Evolutionary conservation across 2,113 vertebrate genomes (phyloP).

Genomic region (Lanius collurio): DNA sequence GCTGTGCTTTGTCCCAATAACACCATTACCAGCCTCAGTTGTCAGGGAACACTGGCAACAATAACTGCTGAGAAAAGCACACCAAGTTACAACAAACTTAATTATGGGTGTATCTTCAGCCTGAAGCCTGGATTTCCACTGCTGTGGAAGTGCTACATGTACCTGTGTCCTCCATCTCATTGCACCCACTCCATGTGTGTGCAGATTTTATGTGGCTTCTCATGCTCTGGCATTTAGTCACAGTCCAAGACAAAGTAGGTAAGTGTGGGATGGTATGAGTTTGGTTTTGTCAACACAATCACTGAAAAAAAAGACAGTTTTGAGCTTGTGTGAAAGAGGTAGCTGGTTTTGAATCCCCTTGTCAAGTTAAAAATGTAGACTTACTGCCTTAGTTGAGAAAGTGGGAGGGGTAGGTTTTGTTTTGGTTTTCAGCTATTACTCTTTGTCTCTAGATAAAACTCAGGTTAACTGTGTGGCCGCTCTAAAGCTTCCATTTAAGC

Average conservation of each 20-base stretch:
- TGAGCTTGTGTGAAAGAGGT: neutral
- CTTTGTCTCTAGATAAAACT: neutral
- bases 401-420: neutral
- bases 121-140: neutral
- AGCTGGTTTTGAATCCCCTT: neutral
- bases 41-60: neutral
- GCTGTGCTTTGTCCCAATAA: neutral
- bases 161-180: neutral
- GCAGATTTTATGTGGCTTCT: neutral
- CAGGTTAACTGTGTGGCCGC: neutral
- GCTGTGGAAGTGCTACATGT: neutral
- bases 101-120: accelerated
- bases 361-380: neutral
- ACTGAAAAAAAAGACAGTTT: neutral
- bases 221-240: neutral
- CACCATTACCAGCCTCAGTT: neutral
- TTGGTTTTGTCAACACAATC: neutral
- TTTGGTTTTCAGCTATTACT: neutral
- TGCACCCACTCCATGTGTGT: neutral
- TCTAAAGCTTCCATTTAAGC: neutral
- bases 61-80: neutral
- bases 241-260: accelerated
- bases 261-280: neutral
- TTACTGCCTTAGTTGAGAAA: neutral
- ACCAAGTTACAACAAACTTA: neutral